Conservation (phyloP, 2,113 vertebrate genomes). For the Nycticebus coucang region DNA sequence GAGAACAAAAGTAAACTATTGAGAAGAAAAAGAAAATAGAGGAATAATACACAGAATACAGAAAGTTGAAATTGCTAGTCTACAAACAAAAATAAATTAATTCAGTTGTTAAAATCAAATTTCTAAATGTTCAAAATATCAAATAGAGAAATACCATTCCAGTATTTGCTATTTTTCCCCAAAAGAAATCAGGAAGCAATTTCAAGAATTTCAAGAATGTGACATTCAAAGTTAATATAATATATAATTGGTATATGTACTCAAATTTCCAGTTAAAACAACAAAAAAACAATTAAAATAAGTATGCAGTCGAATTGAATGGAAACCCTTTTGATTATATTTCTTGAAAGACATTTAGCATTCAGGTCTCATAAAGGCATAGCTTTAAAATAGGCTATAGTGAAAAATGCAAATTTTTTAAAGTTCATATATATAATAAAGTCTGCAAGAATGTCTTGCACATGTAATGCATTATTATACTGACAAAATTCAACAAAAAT, state of each 20-base stretch:
- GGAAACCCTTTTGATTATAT: constrained; percentile 10
- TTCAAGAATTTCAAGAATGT: constrained; percentile 44
- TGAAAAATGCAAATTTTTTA: neutral
- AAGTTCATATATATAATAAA: neutral
- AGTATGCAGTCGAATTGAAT: neutral
- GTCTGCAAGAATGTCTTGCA: neutral
- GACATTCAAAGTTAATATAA: constrained; percentile 39
- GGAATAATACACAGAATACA: neutral
- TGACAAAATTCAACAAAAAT: neutral
- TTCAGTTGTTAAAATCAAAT: constrained; percentile 14
- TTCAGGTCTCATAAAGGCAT: neutral
- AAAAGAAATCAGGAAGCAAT: neutral
- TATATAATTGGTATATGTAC: constrained; percentile 10
- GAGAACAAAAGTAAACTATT: neutral
- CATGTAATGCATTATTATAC: neutral
- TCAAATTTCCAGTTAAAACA: neutral
- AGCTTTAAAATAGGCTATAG: constrained; percentile 17
- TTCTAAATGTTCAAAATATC: constrained; percentile 17
- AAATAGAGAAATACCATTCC: neutral
- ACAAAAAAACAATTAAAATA: neutral
- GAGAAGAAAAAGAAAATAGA: constrained; percentile 1
- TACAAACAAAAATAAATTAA: neutral
- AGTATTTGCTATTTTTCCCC: neutral
- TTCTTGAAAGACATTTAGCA: neutral
- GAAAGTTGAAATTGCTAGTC: neutral